Evolutionary conservation across 2,888 invertebrate genomes (phyloP), one percentile per base, ranked within the genome.

Genomic region (Andrena flavipes): DNA sequence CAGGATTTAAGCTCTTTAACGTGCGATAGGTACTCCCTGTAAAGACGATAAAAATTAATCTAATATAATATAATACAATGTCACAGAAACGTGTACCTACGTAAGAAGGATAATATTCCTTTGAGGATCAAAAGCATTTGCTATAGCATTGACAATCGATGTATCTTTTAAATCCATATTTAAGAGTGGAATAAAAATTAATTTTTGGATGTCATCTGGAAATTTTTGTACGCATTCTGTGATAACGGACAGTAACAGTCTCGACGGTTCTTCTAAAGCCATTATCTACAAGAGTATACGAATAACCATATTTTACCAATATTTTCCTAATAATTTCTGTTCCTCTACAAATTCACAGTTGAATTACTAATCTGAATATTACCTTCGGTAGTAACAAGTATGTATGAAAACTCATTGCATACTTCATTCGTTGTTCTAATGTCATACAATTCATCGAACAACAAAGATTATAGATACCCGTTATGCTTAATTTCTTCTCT

Each of bases 311-410:
- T 20, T 49, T 59, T n/a, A n/a, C 0, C 5, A n/a, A 48, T 23
- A 33, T n/a, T 26, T 29, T 51, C 2, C 33, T 10, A 51, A 6
- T 2, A 23, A 2, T 1, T 2, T 33, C 26, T 2, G 30, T 16
- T 63, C 2, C 35, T 62, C 30, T 29, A 5, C 59, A 42, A 35
- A 78, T 42, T 26, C 51, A 64, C 7, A 35, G 20, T 63, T 8
- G 63, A 35, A 7, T 3, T 56, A 59, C 20, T 20, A 78, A 65
- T 60, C 26, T 20, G 29, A 64, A 6, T 29, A 59, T 63, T 80
- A 93, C 93, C 90, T 90, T 91, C 42, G 78, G 79, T 3, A 93
- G 56, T 71, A 93, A 78, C n/a, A 93, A 67, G 62, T 91, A 78
- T 2, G 78, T 84, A 82, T 89, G 89, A 13, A 92, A 73, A 8